Base-by-base conservation (phyloP, 2,888 invertebrate genomes). In the Pocota personata region DNA sequence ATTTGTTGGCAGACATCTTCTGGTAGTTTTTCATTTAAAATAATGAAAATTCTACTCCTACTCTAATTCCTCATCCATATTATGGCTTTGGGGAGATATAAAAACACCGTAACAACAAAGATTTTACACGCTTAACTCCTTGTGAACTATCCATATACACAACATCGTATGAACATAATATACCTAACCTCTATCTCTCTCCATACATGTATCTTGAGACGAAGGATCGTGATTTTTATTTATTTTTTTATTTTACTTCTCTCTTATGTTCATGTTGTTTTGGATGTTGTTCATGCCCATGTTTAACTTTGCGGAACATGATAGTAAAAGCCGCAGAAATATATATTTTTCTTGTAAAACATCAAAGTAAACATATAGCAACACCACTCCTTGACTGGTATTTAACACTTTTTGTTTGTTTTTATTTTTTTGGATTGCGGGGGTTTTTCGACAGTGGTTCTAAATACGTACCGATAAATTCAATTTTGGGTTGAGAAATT, bases 251-350 rank as follows among this genome's bases (percentile, higher is more conserved):
- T 40, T 46, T 16, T 32, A 60, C 52, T 48, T 71, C 46, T 35
- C 1, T 40, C 52, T 50, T 66, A 1, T 27, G 60, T 50, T 66
- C 30, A 73, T 43, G 72, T 64, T 80, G 75, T 60, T 43, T 75
- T 73, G 40, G 62, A 57, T 77, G 82, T 72, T 83, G 83, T 83
- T 77, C 71, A 62, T 86, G 82, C 72, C 72, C 86, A 67, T 86
- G 86, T 86, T 86, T 55, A 77, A 72, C 67, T 86, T 82, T 77
- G 82, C 76, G 72, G 71, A 76, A 86, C 86, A 86, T 67, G 82
- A 77, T 86, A 82, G 86, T 86, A 62, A 86, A 79, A 66, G 67
- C 86, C 82, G 67, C 86, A 82, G 60, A 86, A 82, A 82, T 72
- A 60, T 82, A 86, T 71, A 80, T 52, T 72, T 86, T 82, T 72